phyloP scores from a whole-genome alignment of 2,113 vertebrate species.

The Neofelis nebulosa region DNA sequence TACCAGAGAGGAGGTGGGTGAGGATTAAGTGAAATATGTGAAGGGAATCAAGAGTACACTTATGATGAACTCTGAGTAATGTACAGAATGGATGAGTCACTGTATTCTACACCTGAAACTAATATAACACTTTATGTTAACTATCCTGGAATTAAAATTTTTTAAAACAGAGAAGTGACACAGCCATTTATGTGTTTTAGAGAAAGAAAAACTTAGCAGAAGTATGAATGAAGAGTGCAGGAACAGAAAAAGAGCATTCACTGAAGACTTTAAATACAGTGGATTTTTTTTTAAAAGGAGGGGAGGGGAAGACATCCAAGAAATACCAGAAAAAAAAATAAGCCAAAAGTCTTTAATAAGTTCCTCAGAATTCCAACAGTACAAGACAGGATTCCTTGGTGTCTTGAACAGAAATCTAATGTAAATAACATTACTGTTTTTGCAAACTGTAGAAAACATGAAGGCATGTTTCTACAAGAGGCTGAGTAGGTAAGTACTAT shows the following conservation, averaged over 20 bases:
- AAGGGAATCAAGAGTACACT: too few relatives aligned
- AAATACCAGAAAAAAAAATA: neutral
- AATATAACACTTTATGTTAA: too few relatives aligned
- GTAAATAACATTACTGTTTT: neutral
- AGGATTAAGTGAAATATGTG: too few relatives aligned
- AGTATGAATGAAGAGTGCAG: neutral
- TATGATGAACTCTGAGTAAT: too few relatives aligned
- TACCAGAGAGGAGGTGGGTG: too few relatives aligned
- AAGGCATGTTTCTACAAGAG: neutral
- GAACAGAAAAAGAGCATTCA: neutral
- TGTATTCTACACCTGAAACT: too few relatives aligned
- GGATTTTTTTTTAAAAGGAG: too few relatives aligned
- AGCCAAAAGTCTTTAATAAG: neutral
- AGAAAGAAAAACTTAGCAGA: neutral
- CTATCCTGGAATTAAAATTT: too few relatives aligned
- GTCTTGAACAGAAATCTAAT: neutral
- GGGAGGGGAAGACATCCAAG: neutral
- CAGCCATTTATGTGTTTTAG: neutral
- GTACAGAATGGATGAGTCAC: too few relatives aligned
- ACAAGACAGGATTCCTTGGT: neutral
- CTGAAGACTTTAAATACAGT: neutral
- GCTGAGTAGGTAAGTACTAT: neutral
- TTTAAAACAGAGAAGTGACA: neutral
- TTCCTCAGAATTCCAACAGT: neutral
- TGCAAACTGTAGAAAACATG: neutral